Base-by-base conservation (phyloP, 2,888 invertebrate genomes). In the Folsomia candida region DNA sequence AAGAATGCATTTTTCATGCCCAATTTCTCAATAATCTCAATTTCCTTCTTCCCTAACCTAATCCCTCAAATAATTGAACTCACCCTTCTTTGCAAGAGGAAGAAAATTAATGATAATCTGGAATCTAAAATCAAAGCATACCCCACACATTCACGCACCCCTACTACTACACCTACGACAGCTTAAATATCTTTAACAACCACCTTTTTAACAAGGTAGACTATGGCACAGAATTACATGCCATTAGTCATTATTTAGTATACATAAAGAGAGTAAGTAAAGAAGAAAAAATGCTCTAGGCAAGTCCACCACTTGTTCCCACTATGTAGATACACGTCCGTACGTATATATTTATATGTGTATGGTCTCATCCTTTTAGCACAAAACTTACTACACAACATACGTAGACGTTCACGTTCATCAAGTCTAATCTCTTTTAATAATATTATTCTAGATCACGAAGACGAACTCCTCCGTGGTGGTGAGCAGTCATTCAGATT, bases 381-480 rank as follows among this genome's bases (percentile, higher is more conserved):
- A n/a, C n/a, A n/a, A n/a, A n/a, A n/a, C n/a, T n/a, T n/a, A n/a
- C n/a, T n/a, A n/a, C n/a, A n/a, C n/a, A n/a, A 37, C 37, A 37
- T 37, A 14, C 37, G 37, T 37, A n/a, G n/a, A n/a, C n/a, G n/a
- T n/a, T n/a, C 14, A 37, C 37, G 37, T 37, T 37, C 37, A 37
- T 37, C 37, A 37, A 37, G 72, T 63, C 71, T 75, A 75, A 75
- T 75, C 75, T 73, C 68, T 68, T 72, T 72, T 74, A 62, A 70
- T 70, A 69, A 71, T 72, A 72, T 74, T 74, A 76, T 76, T 76
- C 63, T 72, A 76, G 76, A 73, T 70, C 67, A 65, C 65, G 73
- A 66, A 65, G 65, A 37, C 47, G 47, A 47, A 9, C 37, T 9
- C 14, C 37, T 37, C 37, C 4, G 37, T 37, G 14, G 6, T 37